Conservation (phyloP, 2,888 invertebrate species). For the Ochropacha duplaris region DNA sequence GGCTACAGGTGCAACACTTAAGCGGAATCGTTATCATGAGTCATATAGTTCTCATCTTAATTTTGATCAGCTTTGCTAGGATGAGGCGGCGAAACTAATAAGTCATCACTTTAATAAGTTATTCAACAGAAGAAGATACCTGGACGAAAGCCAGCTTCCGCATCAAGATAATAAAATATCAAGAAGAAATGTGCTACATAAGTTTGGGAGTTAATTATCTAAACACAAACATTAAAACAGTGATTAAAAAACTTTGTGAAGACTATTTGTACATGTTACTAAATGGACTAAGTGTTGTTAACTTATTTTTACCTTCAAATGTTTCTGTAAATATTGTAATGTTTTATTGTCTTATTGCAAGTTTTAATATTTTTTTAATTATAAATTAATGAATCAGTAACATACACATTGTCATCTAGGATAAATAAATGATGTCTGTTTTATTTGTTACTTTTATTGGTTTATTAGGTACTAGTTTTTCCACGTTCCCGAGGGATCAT, state of each 20-base stretch:
- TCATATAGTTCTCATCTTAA: constrained; percentile 57
- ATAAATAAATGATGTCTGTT: constrained; percentile 33
- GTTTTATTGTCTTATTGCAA: constrained; percentile 22
- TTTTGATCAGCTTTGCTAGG: constrained; percentile 71
- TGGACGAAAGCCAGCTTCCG: constrained; percentile 20
- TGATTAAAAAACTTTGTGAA: constrained; percentile 32
- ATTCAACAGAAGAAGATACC: constrained; percentile 43
- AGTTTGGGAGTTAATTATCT: constrained; percentile 29
- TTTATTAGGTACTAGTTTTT: constrained; percentile 6
- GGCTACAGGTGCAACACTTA: constrained; percentile 47
- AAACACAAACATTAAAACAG: constrained; percentile 30
- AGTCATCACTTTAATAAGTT: constrained; percentile 43
- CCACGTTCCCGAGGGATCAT: too few relatives aligned
- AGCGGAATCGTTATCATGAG: constrained; percentile 46
- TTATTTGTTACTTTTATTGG: constrained; percentile 17
- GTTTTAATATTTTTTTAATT: constrained; percentile 21
- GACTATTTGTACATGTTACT: constrained; percentile 33
- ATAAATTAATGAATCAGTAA: constrained; percentile 19
- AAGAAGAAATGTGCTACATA: constrained; percentile 20
- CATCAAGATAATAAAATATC: constrained; percentile 25
- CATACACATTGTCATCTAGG: constrained; percentile 27
- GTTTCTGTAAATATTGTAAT: constrained; percentile 44
- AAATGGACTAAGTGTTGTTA: constrained; percentile 39
- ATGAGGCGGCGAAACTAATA: constrained; percentile 53
- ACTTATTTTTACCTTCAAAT: constrained; percentile 24